A percentile compares a stretch with the other conserved stretches of the same genome.
Conservation (phyloP, 2,113 vertebrate species). For the Caranx ignobilis region DNA sequence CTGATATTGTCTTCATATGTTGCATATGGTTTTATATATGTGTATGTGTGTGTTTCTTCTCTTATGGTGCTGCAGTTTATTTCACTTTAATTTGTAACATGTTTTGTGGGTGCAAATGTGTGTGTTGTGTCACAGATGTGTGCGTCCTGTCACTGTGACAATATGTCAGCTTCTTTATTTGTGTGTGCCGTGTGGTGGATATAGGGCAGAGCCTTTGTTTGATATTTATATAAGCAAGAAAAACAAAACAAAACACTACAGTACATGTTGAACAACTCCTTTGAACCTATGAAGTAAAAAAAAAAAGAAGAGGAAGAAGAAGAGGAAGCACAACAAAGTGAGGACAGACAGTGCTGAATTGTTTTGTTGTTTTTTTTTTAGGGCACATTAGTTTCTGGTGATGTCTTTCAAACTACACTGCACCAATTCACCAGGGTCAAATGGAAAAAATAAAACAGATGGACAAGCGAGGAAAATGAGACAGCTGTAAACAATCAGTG, state of each 20-base stretch:
- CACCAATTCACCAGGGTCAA: slow-evolving; percentile 33
- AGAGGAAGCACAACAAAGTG: slow-evolving; percentile 4
- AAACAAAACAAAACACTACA: not conserved
- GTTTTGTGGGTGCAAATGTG: not conserved
- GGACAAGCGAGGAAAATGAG: slow-evolving; percentile 46
- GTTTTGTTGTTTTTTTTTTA: not conserved
- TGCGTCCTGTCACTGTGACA: slow-evolving; percentile 16
- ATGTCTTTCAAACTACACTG: slow-evolving; percentile 44
- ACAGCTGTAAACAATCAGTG: slow-evolving; percentile 20
- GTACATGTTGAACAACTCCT: not conserved
- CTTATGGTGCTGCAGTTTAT: not conserved
- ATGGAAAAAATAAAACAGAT: slow-evolving; percentile 10
- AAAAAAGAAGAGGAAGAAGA: not conserved
- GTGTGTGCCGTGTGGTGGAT: not conserved
- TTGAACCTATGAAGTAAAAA: not conserved
- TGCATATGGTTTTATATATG: not conserved
- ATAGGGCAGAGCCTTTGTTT: not conserved
- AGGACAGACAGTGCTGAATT: slow-evolving; percentile 15
- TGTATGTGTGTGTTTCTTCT: not conserved
- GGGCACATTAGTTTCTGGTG: slow-evolving; percentile 21
- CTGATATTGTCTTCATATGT: not conserved
- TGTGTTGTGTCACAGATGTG: not conserved
- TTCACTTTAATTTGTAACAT: not conserved
- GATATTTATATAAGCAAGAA: too few relatives aligned
- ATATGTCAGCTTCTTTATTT: not conserved